Evolutionary conservation across 2,888 invertebrate species (phyloP), one percentile per base, ranked within the genome.

Genomic region (Prosapia bicincta): DNA sequence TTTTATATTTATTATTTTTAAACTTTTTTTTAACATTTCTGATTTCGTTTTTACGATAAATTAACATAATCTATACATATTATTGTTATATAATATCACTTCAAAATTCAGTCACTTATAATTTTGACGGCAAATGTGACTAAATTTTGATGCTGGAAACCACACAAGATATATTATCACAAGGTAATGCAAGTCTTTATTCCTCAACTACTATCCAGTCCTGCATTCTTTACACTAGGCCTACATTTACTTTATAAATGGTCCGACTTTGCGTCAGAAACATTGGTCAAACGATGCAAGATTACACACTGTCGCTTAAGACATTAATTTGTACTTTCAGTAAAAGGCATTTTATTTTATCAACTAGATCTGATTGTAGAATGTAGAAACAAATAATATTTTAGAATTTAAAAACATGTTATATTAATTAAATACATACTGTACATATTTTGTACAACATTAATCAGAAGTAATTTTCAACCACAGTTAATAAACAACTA

Each of bases 81-180:
- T 54, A 54, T 54, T 54, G 54, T 54, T 54, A 54, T 54, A 54
- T 54, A 54, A 54, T 54, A 54, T 54, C 54, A 54, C 54, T 54
- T 68, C 73, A 67, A 73, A 73, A 67, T 30, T 67, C 68, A 54
- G 73, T 69, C 73, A 69, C 73, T 3, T 72, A 1, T 54, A 20
- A 5, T 38, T 72, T 67, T 67, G 72, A 38, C 24, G 23, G 67
- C 67, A 66, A 67, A 25, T 43, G 73, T 38, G 73, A 69, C 73
- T 69, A 32, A 43, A 69, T 54, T 32, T 69, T 67, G 73, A 73
- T 43, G 73, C 38, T 67, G 68, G 69, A 69, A 73, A 73, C 73
- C 73, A 73, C 69, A 73, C 54, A 54, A 54, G 54, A 73, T 67
- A 73, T 68, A 73, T 73, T 73, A 73, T 73, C 73, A 73, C 73